Base-by-base conservation (phyloP, 2,797 vertebrate species). In the Ceryle rudis region DNA sequence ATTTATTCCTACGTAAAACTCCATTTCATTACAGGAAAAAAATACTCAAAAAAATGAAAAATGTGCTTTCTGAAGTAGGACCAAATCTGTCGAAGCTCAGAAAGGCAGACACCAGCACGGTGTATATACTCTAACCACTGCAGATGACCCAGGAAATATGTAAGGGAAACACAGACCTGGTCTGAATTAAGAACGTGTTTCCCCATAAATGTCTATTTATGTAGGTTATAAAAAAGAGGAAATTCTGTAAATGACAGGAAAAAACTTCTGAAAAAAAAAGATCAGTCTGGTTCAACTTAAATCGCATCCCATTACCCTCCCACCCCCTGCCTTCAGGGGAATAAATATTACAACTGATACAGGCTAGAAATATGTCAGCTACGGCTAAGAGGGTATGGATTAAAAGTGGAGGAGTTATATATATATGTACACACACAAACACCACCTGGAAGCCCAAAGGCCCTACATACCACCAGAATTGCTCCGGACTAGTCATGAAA, bases 371-470 rank as follows among this genome's bases (percentile, higher is more conserved):
- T 14, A 35, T 1, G 11, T 33, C 61, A 81, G 57, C 39, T 55
- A 5, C 19, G 29, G 44, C 55, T 69, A 69, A 60, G 17, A 46
- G 29, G 61, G 9, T 17, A 73, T 1, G 2, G 37, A 73, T 14
- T 42, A 13, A 8, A 57, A 80, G 37, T 4, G 28, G 29, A 37
- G 31, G 22, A 55, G 22, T n/a, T 44, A 52, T 37, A 26, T 13
- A 26, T 4, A 42, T 1, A n/a, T 2, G 20, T 7, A 23, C 16
- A 82, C 1, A 33, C 3, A 60, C 2, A 86, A 4, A 35, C 6
- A 18, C 11, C 57, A 62, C 15, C 39, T 77, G 72, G 60, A 60
- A 81, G 60, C 13, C 37, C 51, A 47, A 64, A 62, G 58, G 25
- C n/a, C 35, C n/a, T 7, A 5, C 11, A 23, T 14, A 37, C 10